Evolutionary conservation across 2,888 invertebrate genomes (phyloP), one percentile per base, ranked within the genome.

Genomic region (Microctonus hyperodae): DNA sequence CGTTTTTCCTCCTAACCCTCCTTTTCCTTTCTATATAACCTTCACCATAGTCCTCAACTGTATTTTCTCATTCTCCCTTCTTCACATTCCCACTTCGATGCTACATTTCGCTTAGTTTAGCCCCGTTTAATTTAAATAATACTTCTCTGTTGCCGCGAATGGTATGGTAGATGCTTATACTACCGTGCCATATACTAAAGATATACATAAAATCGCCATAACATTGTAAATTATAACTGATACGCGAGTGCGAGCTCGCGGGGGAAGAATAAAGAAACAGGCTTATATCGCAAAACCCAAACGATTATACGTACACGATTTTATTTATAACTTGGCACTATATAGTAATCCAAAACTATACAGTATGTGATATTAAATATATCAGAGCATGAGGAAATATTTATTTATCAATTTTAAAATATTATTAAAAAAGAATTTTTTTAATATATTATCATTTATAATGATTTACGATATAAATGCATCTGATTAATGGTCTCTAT

Each of bases 71-170:
- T 66, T 72, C 73, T 62, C 64, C 70, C 69, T 72, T n/a, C 65
- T 65, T 68, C 71, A 67, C 73, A 64, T 48, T 62, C 65, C 63
- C 67, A 67, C 67, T 72, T 74, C 73, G 72, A 72, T 70, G 69
- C 72, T 74, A 73, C 79, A 79, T 80, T 44, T 83, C 82, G 81
- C 82, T 81, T 83, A 82, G 72, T 82, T 83, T 83, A 83, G 83
- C 82, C 83, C 80, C 83, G 83, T 84, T 84, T 84, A 83, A 84
- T 84, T 83, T 84, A 83, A 84, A 84, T 84, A 84, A 84, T 84
- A 82, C 83, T 83, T 83, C 80, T 79, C 80, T 75, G 76, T 78
- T 75, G 73, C 78, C 73, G 70, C 53, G 69, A 58, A 55, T 58
- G 22, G 40, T 35, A 58, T 23, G 25, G 23, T 58, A 37, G 25